A percentile compares a stretch with the other conserved stretches of the same genome.
phyloP scores from a whole-genome alignment of 2,888 invertebrate genomes.

The Drosophila seclusa region DNA sequence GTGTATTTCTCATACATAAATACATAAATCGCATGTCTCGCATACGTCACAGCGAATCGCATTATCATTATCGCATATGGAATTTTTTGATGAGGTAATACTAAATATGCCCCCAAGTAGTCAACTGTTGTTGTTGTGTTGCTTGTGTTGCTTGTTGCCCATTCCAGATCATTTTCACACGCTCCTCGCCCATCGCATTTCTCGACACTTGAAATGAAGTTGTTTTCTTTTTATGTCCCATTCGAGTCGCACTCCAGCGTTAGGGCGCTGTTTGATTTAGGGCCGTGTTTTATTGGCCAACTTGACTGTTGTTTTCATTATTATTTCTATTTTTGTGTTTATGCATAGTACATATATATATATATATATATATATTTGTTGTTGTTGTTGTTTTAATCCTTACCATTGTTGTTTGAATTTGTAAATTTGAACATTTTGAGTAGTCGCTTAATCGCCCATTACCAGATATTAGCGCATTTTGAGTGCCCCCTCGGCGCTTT shows the following conservation, averaged over 20 bases:
- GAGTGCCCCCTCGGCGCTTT: constrained; percentile 42
- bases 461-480: constrained; percentile 58
- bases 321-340: background rate
- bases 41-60: constrained; percentile 54
- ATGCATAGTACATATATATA: background rate
- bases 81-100: constrained; percentile 58
- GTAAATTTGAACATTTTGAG: constrained; percentile 44
- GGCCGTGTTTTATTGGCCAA: constrained; percentile 49
- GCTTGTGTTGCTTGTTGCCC: background rate
- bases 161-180: constrained; percentile 43
- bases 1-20: constrained; percentile 2
- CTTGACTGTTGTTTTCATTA: constrained; percentile 27
- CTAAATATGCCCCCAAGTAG: background rate
- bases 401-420: constrained; percentile 31
- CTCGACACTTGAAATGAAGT: constrained; percentile 40
- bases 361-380: constrained; percentile 11
- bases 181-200: constrained; percentile 29
- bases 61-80: constrained; percentile 62
- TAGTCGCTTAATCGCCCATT: constrained; percentile 51
- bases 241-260: constrained; percentile 12
- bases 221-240: constrained; percentile 25
- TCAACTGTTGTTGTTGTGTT: background rate
- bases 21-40: constrained; percentile 53
- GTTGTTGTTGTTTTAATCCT: constrained; percentile 18
- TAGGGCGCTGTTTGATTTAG: constrained; percentile 34